phyloP scores from a whole-genome alignment of 2,888 invertebrate species.

The Sycophila texana region DNA sequence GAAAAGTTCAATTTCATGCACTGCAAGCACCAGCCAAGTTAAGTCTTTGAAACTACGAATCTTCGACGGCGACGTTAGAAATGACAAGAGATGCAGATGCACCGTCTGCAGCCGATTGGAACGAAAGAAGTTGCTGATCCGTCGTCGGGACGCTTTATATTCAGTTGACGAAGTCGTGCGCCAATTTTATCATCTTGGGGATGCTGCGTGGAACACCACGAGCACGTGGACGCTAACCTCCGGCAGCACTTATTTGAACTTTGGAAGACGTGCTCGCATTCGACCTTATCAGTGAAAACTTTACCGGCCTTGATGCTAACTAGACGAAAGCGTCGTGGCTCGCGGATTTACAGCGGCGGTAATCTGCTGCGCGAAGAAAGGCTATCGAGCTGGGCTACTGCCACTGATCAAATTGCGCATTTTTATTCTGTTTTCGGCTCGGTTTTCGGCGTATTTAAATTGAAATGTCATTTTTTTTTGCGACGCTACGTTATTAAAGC shows the following conservation, averaged over 20 bases:
- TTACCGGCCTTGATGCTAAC: neutral
- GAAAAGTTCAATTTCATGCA: neutral
- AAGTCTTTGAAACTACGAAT: neutral
- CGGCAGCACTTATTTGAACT: slow-evolving; percentile 1
- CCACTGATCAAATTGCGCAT: too few species aligned
- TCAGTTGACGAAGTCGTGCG: neutral
- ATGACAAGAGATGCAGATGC: neutral
- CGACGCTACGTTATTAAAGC: too few species aligned
- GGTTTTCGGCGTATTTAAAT: too few species aligned
- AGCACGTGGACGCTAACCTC: slow-evolving; percentile 35
- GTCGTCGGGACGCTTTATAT: slow-evolving; percentile 40
- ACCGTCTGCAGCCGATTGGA: neutral
- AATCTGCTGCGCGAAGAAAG: too few species aligned
- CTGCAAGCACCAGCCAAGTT: neutral
- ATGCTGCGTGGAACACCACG: neutral
- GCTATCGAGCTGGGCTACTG: too few species aligned
- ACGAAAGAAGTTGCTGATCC: slow-evolving; percentile 31
- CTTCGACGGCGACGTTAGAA: neutral
- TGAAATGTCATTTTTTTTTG: too few species aligned
- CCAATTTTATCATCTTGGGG: neutral
- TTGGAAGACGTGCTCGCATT: neutral
- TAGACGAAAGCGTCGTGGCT: too few species aligned
- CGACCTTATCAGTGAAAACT: slow-evolving; percentile 5
- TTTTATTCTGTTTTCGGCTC: too few species aligned
- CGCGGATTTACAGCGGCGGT: too few species aligned